A percentile compares a stretch with the other conserved stretches of the same genome.
phyloP scores from a whole-genome alignment of 2,113 vertebrate genomes.

The Ardeotis arabs region DNA sequence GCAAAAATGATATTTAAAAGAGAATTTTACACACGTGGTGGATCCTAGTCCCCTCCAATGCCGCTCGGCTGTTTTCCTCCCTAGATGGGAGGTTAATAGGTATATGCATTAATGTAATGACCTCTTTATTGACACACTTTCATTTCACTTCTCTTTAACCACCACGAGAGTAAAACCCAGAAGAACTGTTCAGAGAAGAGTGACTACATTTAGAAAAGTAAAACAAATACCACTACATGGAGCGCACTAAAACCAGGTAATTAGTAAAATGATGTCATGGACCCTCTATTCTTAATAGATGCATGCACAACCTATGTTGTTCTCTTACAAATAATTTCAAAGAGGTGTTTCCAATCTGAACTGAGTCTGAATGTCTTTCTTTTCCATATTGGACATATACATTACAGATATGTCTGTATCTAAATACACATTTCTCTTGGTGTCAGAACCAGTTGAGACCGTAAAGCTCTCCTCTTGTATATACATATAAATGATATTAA shows the following conservation, averaged over 20 bases:
- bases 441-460: background rate
- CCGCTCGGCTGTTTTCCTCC: background rate
- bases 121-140: conserved; percentile 60
- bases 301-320: rapidly evolving
- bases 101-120: conserved; percentile 39
- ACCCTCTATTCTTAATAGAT: conserved; percentile 24
- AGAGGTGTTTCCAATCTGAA: background rate
- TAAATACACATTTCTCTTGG: background rate
- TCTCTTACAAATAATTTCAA: background rate
- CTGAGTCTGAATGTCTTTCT: background rate
- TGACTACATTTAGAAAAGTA: conserved; percentile 69
- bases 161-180: conserved; percentile 53
- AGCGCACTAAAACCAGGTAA: conserved; percentile 26
- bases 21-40: background rate
- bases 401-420: background rate
- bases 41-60: background rate
- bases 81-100: conserved; percentile 60
- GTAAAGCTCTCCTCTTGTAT: background rate
- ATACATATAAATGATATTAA: background rate
- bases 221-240: conserved; percentile 17
- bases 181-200: conserved; percentile 58
- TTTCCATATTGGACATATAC: background rate
- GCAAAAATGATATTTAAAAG: background rate
- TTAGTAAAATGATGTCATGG: conserved; percentile 55
- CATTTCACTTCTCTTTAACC: conserved; percentile 53